These are phyloP conservation scores for Aphyosemion australe DNA, from an alignment of 2,113 vertebrate genomes.

Conservation along the genomic window DNA sequence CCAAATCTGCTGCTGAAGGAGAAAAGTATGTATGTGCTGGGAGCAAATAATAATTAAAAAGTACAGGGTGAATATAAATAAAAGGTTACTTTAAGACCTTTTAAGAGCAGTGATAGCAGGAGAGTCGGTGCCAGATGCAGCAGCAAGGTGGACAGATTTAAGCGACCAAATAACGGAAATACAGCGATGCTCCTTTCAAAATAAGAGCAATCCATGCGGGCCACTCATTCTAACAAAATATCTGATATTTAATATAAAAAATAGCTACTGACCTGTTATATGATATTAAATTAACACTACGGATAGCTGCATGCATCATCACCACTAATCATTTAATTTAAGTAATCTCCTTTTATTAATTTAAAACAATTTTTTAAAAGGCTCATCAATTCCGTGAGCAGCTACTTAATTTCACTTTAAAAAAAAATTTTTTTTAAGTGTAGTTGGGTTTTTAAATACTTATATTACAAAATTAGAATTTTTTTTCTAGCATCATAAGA, in stretches of 20 bases:
- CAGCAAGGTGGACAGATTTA: slow-evolving; percentile 6
- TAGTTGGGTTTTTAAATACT: no score
- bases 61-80: not conserved
- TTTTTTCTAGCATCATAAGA: no score
- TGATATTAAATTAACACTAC: not conserved
- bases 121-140: not conserved
- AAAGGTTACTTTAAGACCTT: not conserved
- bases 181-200: slow-evolving; percentile 20
- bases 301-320: no score
- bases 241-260: not conserved
- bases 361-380: no score
- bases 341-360: no score
- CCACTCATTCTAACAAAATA: not conserved
- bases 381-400: no score
- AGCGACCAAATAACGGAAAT: slow-evolving; percentile 28
- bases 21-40: not conserved
- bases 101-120: no score
- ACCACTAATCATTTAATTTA: no score
- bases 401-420: no score
- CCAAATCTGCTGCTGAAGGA: slow-evolving; percentile 15
- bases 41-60: not conserved
- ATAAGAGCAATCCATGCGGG: slow-evolving; percentile 29
- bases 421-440: no score
- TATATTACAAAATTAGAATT: no score
- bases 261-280: no score